Base-by-base conservation (phyloP, 2,797 vertebrate genomes). In the Sitta carolinensis region DNA sequence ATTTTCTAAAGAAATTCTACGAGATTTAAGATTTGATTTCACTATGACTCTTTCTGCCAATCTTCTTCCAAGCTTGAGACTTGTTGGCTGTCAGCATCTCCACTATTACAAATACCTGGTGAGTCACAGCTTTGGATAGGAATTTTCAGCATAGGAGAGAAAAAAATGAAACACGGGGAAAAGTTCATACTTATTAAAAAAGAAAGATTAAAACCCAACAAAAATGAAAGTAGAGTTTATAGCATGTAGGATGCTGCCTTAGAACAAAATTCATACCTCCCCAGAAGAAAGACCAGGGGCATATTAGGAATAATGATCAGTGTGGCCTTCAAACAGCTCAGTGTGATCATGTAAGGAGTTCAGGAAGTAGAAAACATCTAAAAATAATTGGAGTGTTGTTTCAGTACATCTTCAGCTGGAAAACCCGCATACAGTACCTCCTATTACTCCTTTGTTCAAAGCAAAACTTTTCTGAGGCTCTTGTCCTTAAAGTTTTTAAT, bases 181-280 rank as follows among this genome's bases (percentile, higher is more conserved):
- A 82, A 23, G 3, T 14, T 77, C 9, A 32, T 26, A 36, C 5
- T 43, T 68, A 16, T 18, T 43, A 13, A 87, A 74, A 87, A 62
- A 3, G 3, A 25, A 48, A 30, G 6, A 26, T 43, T 16, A 4
- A 36, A 5, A 1, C 5, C 2, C 14, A 10, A 26, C 7, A 8
- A 81, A 20, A 86, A 59, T 54, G 12, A 79, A 64, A 45, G 0
- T 5, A 29, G 43, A 51, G 7, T 51, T 80, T 64, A 21, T n/a
- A 10, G 15, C 40, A 29, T 30, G 6, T 18, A 77, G 26, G 5
- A 50, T 67, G 18, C 1, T 73, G 9, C 70, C 29, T 34, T 47
- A 66, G 48, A 63, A 85, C 9, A 85, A 79, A 84, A 75, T 36
- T 55, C 30, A 8, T 47, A 29, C 6, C 3, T 66, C 9, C 9